phyloP scores from a whole-genome alignment of 2,113 vertebrate genomes.

The Prietella phreatophila region DNA sequence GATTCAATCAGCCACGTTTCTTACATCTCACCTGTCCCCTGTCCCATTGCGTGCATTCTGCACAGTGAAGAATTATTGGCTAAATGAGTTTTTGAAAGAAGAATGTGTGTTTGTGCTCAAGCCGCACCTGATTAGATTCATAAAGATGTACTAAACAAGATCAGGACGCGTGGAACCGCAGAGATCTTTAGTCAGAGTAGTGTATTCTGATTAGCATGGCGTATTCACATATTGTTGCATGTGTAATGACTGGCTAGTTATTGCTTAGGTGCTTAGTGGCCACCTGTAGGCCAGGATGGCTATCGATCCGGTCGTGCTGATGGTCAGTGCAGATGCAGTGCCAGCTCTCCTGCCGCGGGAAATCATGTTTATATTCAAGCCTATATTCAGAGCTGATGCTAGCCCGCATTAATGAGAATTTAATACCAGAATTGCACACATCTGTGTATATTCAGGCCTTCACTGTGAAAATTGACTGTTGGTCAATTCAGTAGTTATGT shows the following conservation, averaged over 20 bases:
- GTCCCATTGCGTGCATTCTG: background rate
- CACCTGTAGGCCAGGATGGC: constrained; percentile 38
- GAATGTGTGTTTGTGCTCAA: background rate
- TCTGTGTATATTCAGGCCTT: background rate
- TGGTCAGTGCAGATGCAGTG: constrained; percentile 8
- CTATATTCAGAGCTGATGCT: background rate
- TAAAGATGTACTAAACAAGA: background rate
- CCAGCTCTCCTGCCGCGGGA: constrained; percentile 37
- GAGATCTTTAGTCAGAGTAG: background rate
- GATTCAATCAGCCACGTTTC: constrained; percentile 42
- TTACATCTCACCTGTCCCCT: constrained; percentile 19
- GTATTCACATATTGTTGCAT: constrained; percentile 41
- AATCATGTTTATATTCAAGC: too few relatives aligned
- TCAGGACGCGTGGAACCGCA: background rate
- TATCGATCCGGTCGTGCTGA: constrained; percentile 5
- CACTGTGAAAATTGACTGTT: background rate
- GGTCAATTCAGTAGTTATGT: background rate
- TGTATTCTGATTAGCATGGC: background rate
- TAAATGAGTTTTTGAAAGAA: background rate
- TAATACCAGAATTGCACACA: background rate
- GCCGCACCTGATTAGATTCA: background rate
- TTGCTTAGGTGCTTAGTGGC: background rate
- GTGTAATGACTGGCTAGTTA: constrained; percentile 44
- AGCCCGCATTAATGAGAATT: background rate
- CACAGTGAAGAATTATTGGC: background rate